Base-by-base conservation (phyloP, 2,888 invertebrate genomes). In the Coenonympha arcania region DNA sequence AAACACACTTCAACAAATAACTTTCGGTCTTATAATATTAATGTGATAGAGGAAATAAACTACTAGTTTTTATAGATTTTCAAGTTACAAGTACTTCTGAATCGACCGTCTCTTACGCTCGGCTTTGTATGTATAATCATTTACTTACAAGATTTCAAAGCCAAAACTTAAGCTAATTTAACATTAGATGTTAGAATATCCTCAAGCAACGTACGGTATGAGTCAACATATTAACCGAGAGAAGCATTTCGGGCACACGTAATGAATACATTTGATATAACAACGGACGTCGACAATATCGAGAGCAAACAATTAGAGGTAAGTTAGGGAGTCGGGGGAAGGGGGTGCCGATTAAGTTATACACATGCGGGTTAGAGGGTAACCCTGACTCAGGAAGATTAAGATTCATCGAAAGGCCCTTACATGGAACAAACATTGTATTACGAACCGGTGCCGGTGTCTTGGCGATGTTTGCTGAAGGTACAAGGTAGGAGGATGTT, bases 281-380 rank as follows among this genome's bases (percentile, higher is more conserved):
- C 65, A 67, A 63, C 56, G 78, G 73, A 73, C 78, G 72, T 80
- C 78, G 74, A 83, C 83, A 84, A 84, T 84, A 85, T 85, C 75
- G 79, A 69, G 75, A 76, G 84, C 81, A 86, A 86, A 86, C 85
- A 86, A 85, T 86, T 86, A 86, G 79, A 80, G 74, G 78, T 73
- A 79, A 79, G 74, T 79, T 77, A 76, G 71, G 78, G 77, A 67
- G 65, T 60, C 52, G 55, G 62, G 64, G 72, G 75, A 54, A 60
- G 66, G 72, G 75, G 81, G 76, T 65, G 74, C 72, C 83, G 83
- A 86, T 85, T 85, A 84, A 85, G 84, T 82, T 84, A 84, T 81
- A 82, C 75, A 79, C 76, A 85, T 85, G 79, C 84, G 85, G 85
- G 85, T 74, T 80, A 78, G 60, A 79, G 79, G 80, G 81, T 72